Conservation (phyloP, 1,140 invertebrate species). For the Bombus picipes region DNA sequence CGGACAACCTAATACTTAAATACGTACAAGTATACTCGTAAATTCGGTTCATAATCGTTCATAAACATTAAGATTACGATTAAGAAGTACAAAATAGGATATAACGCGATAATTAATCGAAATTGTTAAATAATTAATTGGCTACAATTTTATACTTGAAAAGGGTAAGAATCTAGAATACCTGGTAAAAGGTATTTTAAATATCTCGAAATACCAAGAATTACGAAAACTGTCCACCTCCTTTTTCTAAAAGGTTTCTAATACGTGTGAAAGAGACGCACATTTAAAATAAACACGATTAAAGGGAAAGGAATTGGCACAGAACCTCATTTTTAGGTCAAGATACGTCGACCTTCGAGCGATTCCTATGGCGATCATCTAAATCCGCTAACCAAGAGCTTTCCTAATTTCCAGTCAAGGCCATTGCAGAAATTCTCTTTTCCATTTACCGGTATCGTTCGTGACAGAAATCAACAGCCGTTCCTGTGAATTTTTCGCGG, state of each 20-base stretch:
- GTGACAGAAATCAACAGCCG: background rate
- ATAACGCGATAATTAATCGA: background rate
- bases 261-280: too few species aligned
- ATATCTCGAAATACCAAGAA: too few species aligned
- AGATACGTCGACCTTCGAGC: background rate
- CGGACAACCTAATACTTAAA: too few species aligned
- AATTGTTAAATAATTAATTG: background rate
- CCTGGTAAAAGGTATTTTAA: too few species aligned
- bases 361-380: background rate
- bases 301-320: background rate
- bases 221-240: too few species aligned
- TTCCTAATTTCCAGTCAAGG: constrained; percentile 42
- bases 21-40: too few species aligned
- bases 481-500: background rate
- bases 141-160: background rate
- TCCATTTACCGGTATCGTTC: background rate
- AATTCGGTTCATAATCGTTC: too few species aligned
- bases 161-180: background rate
- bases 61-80: too few species aligned
- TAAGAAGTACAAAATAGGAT: too few species aligned
- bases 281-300: background rate
- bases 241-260: too few species aligned
- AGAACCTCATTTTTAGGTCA: background rate
- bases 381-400: background rate
- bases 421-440: background rate